These are phyloP conservation scores for Sepiola atlantica DNA, from an alignment of 2,888 invertebrate genomes.

Conservation along the genomic window DNA sequence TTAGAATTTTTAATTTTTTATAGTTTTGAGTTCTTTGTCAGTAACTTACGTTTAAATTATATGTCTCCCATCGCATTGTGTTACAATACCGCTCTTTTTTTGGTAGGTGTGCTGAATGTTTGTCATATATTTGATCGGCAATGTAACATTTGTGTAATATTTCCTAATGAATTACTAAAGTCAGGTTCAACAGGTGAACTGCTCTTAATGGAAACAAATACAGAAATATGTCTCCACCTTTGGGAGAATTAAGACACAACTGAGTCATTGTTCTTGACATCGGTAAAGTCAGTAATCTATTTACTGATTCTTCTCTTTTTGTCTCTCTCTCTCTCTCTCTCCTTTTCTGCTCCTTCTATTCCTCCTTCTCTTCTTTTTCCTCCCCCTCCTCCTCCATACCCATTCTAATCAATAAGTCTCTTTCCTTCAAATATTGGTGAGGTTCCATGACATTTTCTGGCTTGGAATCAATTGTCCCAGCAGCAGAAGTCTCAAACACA, in stretches of 20 bases:
- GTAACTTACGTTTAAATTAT: no score
- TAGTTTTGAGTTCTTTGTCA: no score
- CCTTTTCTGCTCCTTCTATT: background rate
- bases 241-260: background rate
- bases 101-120: no score
- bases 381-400: background rate
- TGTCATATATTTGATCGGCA: no score
- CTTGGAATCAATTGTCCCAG: background rate
- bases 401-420: background rate
- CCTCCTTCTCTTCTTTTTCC: no score
- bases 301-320: background rate
- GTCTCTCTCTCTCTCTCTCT: no score
- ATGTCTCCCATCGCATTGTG: no score
- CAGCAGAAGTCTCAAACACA: background rate
- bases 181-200: background rate
- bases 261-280: background rate
- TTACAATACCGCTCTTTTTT: no score
- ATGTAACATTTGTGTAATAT: background rate
- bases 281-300: background rate
- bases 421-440: conserved; percentile 6
- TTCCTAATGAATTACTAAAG: background rate
- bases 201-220: background rate
- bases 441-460: conserved; percentile 20
- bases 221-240: background rate
- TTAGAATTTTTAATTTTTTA: no score